Percentiles rank a stretch among this genome's conserved stretches.
phyloP scores from a whole-genome alignment of 1,140 invertebrate species.

The Oryctes rhinoceros region DNA sequence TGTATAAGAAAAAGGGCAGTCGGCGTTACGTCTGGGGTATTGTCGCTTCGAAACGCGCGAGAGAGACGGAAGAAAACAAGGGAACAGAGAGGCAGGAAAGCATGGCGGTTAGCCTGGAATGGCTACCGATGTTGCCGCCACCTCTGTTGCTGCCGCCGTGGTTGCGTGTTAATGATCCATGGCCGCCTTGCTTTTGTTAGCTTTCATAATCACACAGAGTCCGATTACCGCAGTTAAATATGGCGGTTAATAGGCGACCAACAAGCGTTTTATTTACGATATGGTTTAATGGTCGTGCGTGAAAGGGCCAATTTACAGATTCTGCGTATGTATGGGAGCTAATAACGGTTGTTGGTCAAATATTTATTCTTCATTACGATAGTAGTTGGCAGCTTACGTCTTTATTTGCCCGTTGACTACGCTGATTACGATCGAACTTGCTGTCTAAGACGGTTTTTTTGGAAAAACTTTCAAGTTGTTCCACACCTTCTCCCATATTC shows the following conservation, averaged over 20 bases:
- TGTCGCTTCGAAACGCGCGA: background rate
- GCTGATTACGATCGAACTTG: background rate
- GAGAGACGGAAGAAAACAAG: background rate
- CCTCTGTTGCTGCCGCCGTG: slow-evolving; percentile 20
- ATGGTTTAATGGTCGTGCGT: slow-evolving; percentile 41
- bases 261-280: slow-evolving; percentile 41
- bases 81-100: background rate
- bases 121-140: slow-evolving; percentile 33
- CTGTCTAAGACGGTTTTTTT: background rate
- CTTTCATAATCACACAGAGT: slow-evolving; percentile 40
- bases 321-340: background rate
- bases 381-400: slow-evolving; percentile 5
- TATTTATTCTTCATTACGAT: slow-evolving; percentile 35
- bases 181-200: slow-evolving; percentile 41
- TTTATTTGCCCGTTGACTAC: slow-evolving; percentile 3
- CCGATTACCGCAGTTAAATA: slow-evolving; percentile 41
- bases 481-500: background rate
- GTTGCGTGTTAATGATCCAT: slow-evolving; percentile 41
- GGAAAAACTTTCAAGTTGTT: background rate
- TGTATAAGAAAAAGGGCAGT: slow-evolving; percentile 28
- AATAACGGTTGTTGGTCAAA: slow-evolving; percentile 23
- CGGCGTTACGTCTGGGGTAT: background rate
- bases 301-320: slow-evolving; percentile 36
- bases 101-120: slow-evolving; percentile 24
- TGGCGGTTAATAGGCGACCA: slow-evolving; percentile 40